phyloP scores from a whole-genome alignment of 37 sponge, comb jelly and placozoan genomes.

The Eunapius fragilis region DNA sequence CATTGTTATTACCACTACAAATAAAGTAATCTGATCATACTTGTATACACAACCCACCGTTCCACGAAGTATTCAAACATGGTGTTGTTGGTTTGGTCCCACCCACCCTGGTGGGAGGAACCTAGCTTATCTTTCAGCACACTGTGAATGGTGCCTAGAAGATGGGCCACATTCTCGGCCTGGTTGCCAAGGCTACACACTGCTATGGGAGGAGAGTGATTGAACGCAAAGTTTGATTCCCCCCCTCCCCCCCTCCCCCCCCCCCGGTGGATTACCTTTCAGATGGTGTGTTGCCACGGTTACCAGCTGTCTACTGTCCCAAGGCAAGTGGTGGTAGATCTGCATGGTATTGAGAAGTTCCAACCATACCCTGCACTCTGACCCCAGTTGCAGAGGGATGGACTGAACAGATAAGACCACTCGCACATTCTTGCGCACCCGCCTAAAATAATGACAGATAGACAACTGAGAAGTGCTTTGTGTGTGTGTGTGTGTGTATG shows the following conservation, averaged over 20 bases:
- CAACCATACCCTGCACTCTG: conserved; percentile 27
- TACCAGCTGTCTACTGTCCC: conserved; percentile 73
- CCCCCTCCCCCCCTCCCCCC: background rate
- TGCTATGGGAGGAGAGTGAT: background rate
- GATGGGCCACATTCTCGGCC: conserved; percentile 63
- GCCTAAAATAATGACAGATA: background rate
- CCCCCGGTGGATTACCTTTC: conserved; percentile 27
- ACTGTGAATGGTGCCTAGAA: conserved; percentile 73
- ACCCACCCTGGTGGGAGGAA: background rate
- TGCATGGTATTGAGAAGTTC: conserved; percentile 17
- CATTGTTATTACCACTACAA: no score
- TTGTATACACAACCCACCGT: conserved; percentile 34
- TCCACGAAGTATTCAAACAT: conserved; percentile 75
- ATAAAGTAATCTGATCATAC: no score
- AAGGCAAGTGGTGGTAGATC: conserved; percentile 54
- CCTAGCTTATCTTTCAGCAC: conserved; percentile 25
- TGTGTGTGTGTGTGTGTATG: background rate
- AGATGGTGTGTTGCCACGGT: conserved; percentile 77
- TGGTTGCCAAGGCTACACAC: conserved; percentile 18
- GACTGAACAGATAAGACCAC: conserved; percentile 40
- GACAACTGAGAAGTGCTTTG: background rate
- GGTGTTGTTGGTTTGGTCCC: conserved; percentile 36
- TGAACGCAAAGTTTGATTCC: background rate
- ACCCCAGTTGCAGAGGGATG: background rate
- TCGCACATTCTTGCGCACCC: conserved; percentile 43